Evolutionary conservation across 2,888 invertebrate genomes (phyloP).

Genomic region (Papilio elwesi): DNA sequence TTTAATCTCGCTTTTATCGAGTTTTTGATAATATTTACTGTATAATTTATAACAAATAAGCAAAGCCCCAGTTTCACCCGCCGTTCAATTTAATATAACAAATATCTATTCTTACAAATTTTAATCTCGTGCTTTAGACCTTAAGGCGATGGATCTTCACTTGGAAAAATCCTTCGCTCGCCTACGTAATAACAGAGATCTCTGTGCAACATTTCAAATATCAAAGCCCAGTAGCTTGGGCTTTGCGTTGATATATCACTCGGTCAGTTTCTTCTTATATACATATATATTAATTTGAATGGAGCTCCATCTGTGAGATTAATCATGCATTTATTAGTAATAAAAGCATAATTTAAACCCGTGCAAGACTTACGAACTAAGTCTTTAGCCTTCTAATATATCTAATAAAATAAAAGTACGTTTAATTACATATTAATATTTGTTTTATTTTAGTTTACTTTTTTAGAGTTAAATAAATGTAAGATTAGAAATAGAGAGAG

Average conservation of each 20-base stretch:
- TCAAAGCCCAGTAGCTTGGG: no score
- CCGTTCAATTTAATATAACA: no score
- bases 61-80: no score
- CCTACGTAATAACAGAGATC: no score
- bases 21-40: no score
- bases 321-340: conserved; percentile 49
- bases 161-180: background rate
- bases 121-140: no score
- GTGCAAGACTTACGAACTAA: background rate
- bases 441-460: background rate
- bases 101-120: no score
- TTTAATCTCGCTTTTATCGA: background rate
- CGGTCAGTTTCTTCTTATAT: no score
- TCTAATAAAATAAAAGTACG: no score
- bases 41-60: no score
- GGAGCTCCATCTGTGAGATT: conserved; percentile 13
- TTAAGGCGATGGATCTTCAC: background rate
- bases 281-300: conserved; percentile 17
- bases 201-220: no score
- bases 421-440: background rate
- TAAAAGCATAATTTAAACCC: conserved; percentile 18
- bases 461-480: background rate
- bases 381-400: background rate
- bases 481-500: background rate
- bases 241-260: no score